Evolutionary conservation across 2,797 vertebrate genomes (phyloP).

Genomic region (Lycodopsis pacificus): DNA sequence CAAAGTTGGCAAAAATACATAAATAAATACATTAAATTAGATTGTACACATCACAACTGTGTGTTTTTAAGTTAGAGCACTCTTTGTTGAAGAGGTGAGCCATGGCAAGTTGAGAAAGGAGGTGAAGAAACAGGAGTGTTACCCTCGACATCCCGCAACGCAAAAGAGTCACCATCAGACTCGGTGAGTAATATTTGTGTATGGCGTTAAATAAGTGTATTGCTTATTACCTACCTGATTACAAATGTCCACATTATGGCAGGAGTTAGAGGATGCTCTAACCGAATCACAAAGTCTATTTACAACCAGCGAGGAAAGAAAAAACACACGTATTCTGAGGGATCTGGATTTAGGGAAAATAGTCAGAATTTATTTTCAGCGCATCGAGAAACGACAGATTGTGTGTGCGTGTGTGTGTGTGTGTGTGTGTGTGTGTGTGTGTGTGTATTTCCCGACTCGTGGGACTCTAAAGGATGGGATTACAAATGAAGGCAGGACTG

Average conservation of each 20-base stretch:
- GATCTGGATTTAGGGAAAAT: slow-evolving; percentile 45
- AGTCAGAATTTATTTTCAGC: slow-evolving; percentile 54
- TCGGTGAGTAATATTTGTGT: slow-evolving; percentile 47
- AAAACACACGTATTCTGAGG: slow-evolving; percentile 29
- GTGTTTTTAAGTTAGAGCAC: slow-evolving; percentile 83
- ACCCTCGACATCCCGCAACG: slow-evolving; percentile 69
- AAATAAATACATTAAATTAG: slow-evolving; percentile 86
- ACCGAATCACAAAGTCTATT: slow-evolving; percentile 66
- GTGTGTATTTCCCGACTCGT: slow-evolving; percentile 37
- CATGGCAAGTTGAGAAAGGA: slow-evolving; percentile 71
- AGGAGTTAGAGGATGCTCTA: slow-evolving; percentile 65
- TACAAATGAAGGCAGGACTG: slow-evolving; percentile 61
- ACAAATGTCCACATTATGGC: slow-evolving; percentile 66
- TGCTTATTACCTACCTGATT: slow-evolving; percentile 79
- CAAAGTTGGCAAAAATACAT: slow-evolving; percentile 90
- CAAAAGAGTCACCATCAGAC: slow-evolving; percentile 55
- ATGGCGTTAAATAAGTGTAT: slow-evolving; percentile 66
- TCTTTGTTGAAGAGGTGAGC: slow-evolving; percentile 78
- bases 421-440: slow-evolving; percentile 29
- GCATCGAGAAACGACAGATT: slow-evolving; percentile 30
- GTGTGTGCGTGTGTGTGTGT: slow-evolving; percentile 33
- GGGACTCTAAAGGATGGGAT: slow-evolving; percentile 61
- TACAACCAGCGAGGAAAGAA: slow-evolving; percentile 61
- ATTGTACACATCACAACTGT: slow-evolving; percentile 86
- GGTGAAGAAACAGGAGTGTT: slow-evolving; percentile 71